A percentile compares a stretch with the other conserved stretches of the same genome.
These are phyloP conservation scores for Meganola albula DNA, from an alignment of 2,888 invertebrate genomes.

Conservation along the genomic window DNA sequence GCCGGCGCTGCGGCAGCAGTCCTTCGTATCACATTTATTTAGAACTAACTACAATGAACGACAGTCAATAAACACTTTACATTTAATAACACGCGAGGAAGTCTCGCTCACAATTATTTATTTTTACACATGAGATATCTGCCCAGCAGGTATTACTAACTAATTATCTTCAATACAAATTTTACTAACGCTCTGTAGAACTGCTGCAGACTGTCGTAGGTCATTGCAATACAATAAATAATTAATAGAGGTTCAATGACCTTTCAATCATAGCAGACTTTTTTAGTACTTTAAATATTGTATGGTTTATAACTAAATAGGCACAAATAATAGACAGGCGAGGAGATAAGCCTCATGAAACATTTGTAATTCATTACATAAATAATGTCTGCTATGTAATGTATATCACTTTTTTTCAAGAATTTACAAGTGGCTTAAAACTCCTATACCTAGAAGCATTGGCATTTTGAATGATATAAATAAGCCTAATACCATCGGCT, in stretches of 20 bases:
- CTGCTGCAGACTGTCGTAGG: conserved; percentile 46
- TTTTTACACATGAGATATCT: conserved; percentile 35
- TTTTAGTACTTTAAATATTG: conserved; percentile 46
- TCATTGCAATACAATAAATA: conserved; percentile 47
- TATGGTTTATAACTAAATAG: conserved; percentile 55
- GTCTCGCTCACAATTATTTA: conserved; percentile 29
- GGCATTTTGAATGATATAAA: conserved; percentile 47
- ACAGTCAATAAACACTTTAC: conserved; percentile 61
- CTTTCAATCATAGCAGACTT: conserved; percentile 47
- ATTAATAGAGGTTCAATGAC: conserved; percentile 57
- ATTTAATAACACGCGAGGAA: conserved; percentile 32
- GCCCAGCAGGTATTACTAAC: conserved; percentile 42
- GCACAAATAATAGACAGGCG: conserved; percentile 60
- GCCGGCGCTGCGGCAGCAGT: conserved; percentile 50
- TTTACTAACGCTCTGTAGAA: conserved; percentile 43
- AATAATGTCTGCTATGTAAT: conserved; percentile 58
- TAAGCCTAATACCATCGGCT: conserved; percentile 48
- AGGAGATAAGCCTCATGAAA: conserved; percentile 59
- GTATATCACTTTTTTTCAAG: conserved; percentile 45
- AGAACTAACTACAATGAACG: conserved; percentile 49
- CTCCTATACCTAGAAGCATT: conserved; percentile 37
- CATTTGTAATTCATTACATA: conserved; percentile 54
- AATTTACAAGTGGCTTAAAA: conserved; percentile 49
- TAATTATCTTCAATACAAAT: conserved; percentile 20
- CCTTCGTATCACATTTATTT: conserved; percentile 63